Evolutionary conservation across 2,888 invertebrate species (phyloP).

Genomic region (Cephus rjabovi): DNA sequence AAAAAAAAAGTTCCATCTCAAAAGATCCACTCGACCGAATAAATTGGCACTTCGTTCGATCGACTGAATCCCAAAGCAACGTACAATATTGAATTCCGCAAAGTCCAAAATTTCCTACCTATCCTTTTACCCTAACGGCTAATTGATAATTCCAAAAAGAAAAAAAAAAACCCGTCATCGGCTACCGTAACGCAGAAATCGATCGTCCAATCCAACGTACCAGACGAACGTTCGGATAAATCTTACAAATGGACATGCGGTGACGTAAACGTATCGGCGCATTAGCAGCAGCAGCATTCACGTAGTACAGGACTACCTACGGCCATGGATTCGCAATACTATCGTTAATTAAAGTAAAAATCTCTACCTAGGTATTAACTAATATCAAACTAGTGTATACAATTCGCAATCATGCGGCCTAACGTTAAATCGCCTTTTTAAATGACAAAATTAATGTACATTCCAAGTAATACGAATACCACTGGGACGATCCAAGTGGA

Average conservation of each 20-base stretch:
- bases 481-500: not conserved
- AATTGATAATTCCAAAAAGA: not conserved
- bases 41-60: not conserved
- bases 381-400: conserved; percentile 39
- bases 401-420: conserved; percentile 37
- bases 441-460: conserved; percentile 37
- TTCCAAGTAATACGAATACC: not conserved
- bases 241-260: not conserved
- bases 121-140: not conserved
- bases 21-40: not conserved
- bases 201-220: not conserved
- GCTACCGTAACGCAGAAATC: not conserved
- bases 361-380: conserved; percentile 44
- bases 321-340: conserved; percentile 9
- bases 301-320: conserved; percentile 34
- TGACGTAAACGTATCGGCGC: conserved; percentile 29
- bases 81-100: not conserved
- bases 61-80: not conserved
- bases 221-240: not conserved
- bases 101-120: too few relatives aligned
- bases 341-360: conserved; percentile 41
- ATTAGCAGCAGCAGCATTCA: conserved; percentile 26
- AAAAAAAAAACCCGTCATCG: not conserved
- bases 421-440: conserved; percentile 19
- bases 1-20: not conserved